Conservation (phyloP, 2,797 vertebrate species). For the Martes flavigula region DNA sequence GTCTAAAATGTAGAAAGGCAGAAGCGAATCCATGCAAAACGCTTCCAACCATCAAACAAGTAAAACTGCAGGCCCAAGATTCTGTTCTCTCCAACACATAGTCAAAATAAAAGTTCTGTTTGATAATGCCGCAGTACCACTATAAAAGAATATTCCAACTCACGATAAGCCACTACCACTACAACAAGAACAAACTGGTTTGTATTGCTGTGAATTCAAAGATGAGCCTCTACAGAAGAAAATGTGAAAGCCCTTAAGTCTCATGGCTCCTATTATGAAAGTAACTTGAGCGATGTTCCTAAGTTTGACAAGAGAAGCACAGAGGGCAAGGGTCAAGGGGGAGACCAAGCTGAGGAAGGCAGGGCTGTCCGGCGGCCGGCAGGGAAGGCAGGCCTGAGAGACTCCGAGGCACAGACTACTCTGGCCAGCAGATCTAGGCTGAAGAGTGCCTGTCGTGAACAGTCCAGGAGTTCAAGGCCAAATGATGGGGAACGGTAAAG, state of each 20-base stretch:
- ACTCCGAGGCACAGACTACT: fast-evolving
- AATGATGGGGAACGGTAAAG: not conserved
- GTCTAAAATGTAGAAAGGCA: not conserved
- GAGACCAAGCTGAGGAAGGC: not conserved
- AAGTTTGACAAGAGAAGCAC: not conserved
- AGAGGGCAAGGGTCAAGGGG: not conserved
- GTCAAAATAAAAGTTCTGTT: not conserved
- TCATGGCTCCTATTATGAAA: not conserved
- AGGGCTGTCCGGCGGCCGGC: fast-evolving
- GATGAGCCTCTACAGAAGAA: not conserved
- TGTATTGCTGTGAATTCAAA: not conserved
- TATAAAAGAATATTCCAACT: not conserved
- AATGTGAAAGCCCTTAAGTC: not conserved
- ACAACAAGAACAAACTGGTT: not conserved
- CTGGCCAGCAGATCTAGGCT: not conserved
- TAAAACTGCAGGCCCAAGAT: not conserved
- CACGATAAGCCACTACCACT: not conserved
- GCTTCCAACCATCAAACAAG: not conserved
- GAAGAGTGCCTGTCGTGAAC: not conserved
- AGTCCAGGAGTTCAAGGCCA: too few relatives aligned
- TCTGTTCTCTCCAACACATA: not conserved
- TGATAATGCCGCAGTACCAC: not conserved
- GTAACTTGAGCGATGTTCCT: not conserved
- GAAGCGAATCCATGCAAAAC: not conserved
- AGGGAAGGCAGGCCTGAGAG: not conserved